Conservation (phyloP, 2,797 vertebrate genomes). For the Oreochromis grahami region DNA sequence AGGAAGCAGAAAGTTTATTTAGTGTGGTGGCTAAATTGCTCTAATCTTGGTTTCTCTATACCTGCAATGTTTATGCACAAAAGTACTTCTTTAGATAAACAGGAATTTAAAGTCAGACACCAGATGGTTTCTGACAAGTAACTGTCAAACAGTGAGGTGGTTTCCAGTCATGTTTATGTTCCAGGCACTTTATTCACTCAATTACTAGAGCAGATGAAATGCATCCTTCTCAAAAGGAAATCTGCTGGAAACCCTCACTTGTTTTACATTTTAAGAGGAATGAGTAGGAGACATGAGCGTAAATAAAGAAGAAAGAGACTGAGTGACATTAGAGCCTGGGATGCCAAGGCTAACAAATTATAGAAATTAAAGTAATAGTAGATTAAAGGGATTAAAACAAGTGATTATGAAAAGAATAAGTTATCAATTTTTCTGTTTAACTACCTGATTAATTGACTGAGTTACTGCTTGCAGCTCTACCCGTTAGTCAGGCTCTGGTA, state of each 20-base stretch:
- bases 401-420: neutral
- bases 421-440: neutral
- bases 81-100: neutral
- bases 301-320: neutral
- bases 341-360: neutral
- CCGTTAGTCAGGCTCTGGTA: neutral
- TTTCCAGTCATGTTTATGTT: neutral
- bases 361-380: neutral
- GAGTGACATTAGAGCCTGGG: neutral
- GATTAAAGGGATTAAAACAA: neutral
- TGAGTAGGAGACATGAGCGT: neutral
- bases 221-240: neutral
- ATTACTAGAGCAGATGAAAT: neutral
- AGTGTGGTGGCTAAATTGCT: neutral
- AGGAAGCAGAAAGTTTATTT: neutral
- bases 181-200: neutral
- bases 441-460: neutral
- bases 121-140: neutral
- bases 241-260: neutral
- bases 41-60: neutral
- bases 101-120: neutral
- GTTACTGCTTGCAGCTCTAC: neutral
- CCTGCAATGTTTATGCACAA: neutral
- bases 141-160: neutral
- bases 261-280: neutral